Evolutionary conservation across 2,797 vertebrate genomes (phyloP).

Genomic region (Clarias platycephalus): DNA sequence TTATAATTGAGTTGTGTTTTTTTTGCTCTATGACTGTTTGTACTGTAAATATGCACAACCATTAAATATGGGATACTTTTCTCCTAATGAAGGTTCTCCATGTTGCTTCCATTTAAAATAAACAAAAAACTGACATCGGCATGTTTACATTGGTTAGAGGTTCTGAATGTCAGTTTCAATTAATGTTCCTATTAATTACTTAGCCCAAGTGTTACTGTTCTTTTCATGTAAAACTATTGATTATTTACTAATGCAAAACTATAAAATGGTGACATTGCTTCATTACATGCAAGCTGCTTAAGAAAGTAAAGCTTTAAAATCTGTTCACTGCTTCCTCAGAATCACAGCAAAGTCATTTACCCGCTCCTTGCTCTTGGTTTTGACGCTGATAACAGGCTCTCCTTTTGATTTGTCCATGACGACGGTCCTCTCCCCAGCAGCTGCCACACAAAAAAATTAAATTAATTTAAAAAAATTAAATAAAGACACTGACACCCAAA

Average conservation of each 20-base stretch:
- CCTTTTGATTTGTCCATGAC: conserved; percentile 98
- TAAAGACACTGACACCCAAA: background rate
- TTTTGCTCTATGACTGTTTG: too few relatives aligned
- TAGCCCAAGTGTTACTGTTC: too few relatives aligned
- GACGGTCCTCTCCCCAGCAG: conserved; percentile 85
- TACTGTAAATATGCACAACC: too few relatives aligned
- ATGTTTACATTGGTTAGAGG: too few relatives aligned
- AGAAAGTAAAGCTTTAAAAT: background rate
- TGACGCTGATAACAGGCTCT: conserved; percentile 94
- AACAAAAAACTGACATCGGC: too few relatives aligned
- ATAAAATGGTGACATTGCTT: background rate
- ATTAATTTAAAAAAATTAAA: too few relatives aligned
- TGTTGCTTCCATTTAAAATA: too few relatives aligned
- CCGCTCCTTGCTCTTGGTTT: conserved; percentile 91
- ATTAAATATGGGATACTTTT: too few relatives aligned
- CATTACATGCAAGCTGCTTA: background rate
- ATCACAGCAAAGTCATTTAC: conserved; percentile 64
- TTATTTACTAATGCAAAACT: background rate
- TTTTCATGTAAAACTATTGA: background rate
- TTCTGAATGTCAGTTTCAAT: too few relatives aligned
- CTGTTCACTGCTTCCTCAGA: background rate
- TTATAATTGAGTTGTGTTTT: too few relatives aligned
- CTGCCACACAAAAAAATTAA: conserved; percentile 37
- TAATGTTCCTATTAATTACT: too few relatives aligned
- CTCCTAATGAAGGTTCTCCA: too few relatives aligned